Conservation (phyloP, 2,888 invertebrate genomes). For the Monoplex corrugatus region DNA sequence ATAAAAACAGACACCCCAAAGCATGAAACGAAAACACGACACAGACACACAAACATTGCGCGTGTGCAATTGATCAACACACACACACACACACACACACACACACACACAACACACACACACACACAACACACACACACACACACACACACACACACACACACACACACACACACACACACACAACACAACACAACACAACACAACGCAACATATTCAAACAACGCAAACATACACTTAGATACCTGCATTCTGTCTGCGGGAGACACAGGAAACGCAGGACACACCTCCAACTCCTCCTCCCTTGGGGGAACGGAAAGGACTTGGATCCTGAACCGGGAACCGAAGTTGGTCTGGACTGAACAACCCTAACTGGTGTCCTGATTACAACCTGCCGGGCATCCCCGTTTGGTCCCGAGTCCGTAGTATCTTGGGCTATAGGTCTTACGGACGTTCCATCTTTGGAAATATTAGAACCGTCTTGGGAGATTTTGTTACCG, state of each 20-base stretch:
- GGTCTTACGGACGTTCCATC: not conserved
- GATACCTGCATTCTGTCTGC: slow-evolving; percentile 32
- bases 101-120: no score
- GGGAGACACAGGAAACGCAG: slow-evolving; percentile 39
- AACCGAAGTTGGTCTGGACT: not conserved
- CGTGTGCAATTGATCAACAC: no score
- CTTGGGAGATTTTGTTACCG: no score
- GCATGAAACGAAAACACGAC: no score
- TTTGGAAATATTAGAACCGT: not conserved
- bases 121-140: no score
- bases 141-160: no score
- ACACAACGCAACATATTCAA: not conserved
- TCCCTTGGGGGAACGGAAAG: not conserved
- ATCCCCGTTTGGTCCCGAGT: not conserved
- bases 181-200: not conserved
- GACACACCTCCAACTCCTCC: slow-evolving; percentile 20
- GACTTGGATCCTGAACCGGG: not conserved
- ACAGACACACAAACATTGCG: no score
- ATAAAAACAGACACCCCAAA: no score
- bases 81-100: no score
- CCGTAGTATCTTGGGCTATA: not conserved
- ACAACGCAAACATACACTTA: not conserved
- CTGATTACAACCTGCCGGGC: not conserved
- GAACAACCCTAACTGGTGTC: not conserved
- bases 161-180: no score